Evolutionary conservation across 2,888 invertebrate genomes (phyloP), one percentile per base, ranked within the genome.

Genomic region (Morpho helenor): DNA sequence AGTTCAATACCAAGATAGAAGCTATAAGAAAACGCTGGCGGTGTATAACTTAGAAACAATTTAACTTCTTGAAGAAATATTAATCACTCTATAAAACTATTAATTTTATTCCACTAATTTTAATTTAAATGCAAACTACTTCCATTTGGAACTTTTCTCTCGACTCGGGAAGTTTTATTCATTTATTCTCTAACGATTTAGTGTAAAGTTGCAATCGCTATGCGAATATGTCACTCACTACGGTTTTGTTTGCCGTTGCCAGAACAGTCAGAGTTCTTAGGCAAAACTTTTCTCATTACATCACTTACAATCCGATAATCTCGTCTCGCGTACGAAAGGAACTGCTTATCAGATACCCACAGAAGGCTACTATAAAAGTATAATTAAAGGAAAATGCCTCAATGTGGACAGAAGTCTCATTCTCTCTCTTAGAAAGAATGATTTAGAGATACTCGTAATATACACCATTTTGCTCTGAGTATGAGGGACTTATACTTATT

Each of bases 211-310:
- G 65, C 64, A 65, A 59, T 67, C 61, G 68, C 63, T 65, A 65
- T 69, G 63, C 63, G 66, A 64, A 66, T 67, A 64, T 67, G 72
- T 69, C 73, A 75, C 73, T 74, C 66, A 60, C 66, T 67, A 66
- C 61, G 64, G 64, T 66, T 68, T 67, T 66, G 64, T 65, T 66
- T 61, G 65, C 48, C 53, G 57, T 44, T 42, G 61, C 51, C 49
- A 70, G 39, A 23, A 31, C 54, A 54, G 72, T 74, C 71, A 72
- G 76, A 73, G 75, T 76, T 72, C 73, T 73, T 70, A 69, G 70
- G 73, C 73, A 80, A 69, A 88, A 89, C 86, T 89, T 88, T 87
- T 86, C 87, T 88, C 88, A 88, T 89, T 87, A 88, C 76, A 77
- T 75, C 76, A 77, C 74, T 80, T 79, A 81, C 76, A 77, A 74